Conservation (phyloP, 2,797 vertebrate species). For the Lophius americanus region DNA sequence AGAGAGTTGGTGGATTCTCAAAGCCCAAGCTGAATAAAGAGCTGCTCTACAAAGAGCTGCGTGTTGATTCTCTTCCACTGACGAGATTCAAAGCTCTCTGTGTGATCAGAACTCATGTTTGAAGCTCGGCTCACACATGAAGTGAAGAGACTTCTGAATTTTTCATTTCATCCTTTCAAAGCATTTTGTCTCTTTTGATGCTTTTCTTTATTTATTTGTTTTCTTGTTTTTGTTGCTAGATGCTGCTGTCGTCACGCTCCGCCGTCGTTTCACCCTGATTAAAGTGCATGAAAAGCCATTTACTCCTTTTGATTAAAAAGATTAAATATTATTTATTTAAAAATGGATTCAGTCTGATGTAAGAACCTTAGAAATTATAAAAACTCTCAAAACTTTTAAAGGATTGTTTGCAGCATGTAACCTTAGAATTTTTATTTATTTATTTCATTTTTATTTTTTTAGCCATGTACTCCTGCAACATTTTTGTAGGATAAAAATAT, state of each 20-base stretch:
- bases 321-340: background rate
- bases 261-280: background rate
- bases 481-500: too few relatives aligned
- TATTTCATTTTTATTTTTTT: too few relatives aligned
- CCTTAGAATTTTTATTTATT: too few relatives aligned
- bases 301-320: background rate
- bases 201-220: constrained; percentile 2
- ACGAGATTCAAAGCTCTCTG: constrained; percentile 24
- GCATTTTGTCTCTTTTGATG: constrained; percentile 17
- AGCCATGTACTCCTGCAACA: too few relatives aligned
- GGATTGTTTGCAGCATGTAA: background rate
- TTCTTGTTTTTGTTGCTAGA: background rate
- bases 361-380: too few relatives aligned
- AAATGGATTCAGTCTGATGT: background rate
- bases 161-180: constrained; percentile 13
- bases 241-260: background rate
- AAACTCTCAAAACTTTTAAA: background rate
- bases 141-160: constrained; percentile 1
- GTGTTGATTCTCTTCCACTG: constrained; percentile 19
- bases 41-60: background rate
- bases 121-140: constrained; percentile 18
- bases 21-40: constrained; percentile 16
- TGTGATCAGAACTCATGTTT: constrained; percentile 1
- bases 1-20: constrained; percentile 1
- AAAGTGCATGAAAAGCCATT: background rate